Evolutionary conservation across 2,888 invertebrate genomes (phyloP), one percentile per base, ranked within the genome.

Genomic region (Ichneumon xanthorius): DNA sequence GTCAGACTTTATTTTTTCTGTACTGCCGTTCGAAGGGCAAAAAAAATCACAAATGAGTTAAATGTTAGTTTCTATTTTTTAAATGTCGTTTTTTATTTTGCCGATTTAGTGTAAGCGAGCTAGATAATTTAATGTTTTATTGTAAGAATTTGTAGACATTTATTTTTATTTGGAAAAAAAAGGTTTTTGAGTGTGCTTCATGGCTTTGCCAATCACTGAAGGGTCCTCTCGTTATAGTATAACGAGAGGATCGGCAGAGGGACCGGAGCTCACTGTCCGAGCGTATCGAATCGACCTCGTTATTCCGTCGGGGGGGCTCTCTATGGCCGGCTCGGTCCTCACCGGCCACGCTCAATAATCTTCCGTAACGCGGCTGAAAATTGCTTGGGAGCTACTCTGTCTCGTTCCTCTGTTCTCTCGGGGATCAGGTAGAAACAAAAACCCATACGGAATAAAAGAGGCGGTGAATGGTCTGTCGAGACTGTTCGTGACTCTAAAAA

Each of bases 361-460:
- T 73, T 73, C 78, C 79, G 83, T 83, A 83, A 83, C 83, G 83
- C 72, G 73, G 79, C 83, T 79, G 83, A 83, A 83, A 83, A 83
- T 83, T 83, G 83, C 78, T 79, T 79, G 73, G 72, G 65, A 79
- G 83, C 83, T 79, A 73, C 79, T 73, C 61, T 37, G 26, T 53
- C 72, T 37, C 65, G 22, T 80, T 65, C 68, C 68, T 68, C 67
- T 58, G 68, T 67, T 73, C 61, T 45, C 65, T 65, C 71, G 61
- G 19, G 48, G 68, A 83, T 55, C 63, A 72, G 61, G 50, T 68
- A 37, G 45, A 68, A 75, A 82, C 72, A 83, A 83, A 83, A 78
- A 67, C 48, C 67, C 55, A 77, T 78, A 65, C 40, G 65, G 48
- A 78, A 82, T 72, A 48, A 63, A 63, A 63, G 72, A 65, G n/a